Conservation (phyloP, 2,113 vertebrate genomes). For the Labeo catla region DNA sequence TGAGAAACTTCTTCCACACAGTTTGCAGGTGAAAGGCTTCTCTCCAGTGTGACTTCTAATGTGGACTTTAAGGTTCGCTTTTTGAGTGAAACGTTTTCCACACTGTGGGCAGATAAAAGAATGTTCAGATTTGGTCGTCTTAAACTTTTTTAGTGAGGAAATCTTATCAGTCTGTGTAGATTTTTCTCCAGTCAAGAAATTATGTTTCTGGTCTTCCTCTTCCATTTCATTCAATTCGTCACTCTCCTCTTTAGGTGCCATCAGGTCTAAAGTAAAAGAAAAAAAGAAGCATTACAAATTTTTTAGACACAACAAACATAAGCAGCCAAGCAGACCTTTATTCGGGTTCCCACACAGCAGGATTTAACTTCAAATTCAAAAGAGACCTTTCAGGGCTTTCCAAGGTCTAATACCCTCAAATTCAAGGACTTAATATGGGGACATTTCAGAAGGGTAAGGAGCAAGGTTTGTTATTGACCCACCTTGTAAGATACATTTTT, state of each 20-base stretch:
- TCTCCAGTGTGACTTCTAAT: background rate
- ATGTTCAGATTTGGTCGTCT: background rate
- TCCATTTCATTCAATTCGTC: background rate
- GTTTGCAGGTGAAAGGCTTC: background rate
- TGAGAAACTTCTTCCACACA: background rate
- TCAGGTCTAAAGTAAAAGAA: background rate
- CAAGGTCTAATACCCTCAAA: too few species aligned
- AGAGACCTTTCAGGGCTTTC: too few species aligned
- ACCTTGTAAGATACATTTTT: too few species aligned
- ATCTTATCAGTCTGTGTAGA: background rate
- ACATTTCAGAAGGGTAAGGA: too few species aligned
- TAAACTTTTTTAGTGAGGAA: background rate
- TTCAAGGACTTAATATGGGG: too few species aligned
- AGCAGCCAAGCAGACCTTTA: too few species aligned
- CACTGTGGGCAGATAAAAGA: background rate
- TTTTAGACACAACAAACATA: too few species aligned
- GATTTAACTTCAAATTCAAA: too few species aligned
- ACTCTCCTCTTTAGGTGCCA: background rate
- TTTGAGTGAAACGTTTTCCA: background rate
- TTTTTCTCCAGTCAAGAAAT: background rate
- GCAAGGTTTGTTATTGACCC: too few species aligned
- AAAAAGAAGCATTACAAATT: too few species aligned
- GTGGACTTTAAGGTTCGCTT: constrained; percentile 4
- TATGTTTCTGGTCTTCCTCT: background rate
- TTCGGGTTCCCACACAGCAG: too few species aligned